These are phyloP conservation scores for Tyria jacobaeae DNA, from an alignment of 2,888 invertebrate genomes.

Conservation along the genomic window DNA sequence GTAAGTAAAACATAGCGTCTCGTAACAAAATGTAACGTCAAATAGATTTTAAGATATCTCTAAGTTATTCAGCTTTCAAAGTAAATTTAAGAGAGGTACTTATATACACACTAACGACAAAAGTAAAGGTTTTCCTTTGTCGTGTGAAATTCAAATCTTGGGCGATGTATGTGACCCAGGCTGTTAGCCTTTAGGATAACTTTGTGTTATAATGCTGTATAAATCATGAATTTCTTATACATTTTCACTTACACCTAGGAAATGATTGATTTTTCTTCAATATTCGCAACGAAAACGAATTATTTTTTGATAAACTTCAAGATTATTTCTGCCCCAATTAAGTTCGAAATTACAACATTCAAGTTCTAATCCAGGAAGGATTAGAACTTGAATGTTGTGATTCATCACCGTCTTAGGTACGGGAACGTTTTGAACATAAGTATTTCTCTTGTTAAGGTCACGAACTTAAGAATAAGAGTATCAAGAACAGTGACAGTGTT, in stretches of 20 bases:
- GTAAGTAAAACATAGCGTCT: neutral
- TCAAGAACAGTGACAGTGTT: too few species aligned
- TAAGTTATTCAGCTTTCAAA: neutral
- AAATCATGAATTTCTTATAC: neutral
- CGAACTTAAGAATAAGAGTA: too few species aligned
- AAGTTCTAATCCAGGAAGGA: too few species aligned
- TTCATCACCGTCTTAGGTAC: too few species aligned
- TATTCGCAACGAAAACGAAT: neutral
- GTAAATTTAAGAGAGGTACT: neutral
- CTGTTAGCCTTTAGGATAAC: neutral
- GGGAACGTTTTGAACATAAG: too few species aligned
- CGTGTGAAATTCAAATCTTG: slow-evolving; percentile 1
- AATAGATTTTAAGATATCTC: neutral
- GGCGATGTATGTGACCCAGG: neutral
- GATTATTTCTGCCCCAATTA: too few species aligned
- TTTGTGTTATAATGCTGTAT: neutral
- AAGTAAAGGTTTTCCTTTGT: neutral
- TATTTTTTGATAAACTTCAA: too few species aligned
- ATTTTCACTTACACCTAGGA: neutral
- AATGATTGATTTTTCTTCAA: neutral
- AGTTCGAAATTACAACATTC: too few species aligned
- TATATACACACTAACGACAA: neutral
- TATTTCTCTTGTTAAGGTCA: too few species aligned
- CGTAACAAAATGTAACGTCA: neutral
- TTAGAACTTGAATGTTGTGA: too few species aligned